These are phyloP conservation scores for Eupeodes luniger DNA, from an alignment of 2,888 invertebrate species.

Conservation along the genomic window DNA sequence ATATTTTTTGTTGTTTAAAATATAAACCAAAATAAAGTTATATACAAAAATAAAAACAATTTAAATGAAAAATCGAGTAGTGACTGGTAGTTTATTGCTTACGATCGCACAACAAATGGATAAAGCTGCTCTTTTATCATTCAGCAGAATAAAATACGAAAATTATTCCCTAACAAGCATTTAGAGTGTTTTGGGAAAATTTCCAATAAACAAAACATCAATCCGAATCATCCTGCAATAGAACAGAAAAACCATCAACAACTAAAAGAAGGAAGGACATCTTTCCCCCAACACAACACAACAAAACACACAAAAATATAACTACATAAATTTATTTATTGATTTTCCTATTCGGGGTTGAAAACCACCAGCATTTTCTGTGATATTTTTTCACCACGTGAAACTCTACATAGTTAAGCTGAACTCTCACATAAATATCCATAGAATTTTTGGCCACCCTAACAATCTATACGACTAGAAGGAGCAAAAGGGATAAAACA, in stretches of 20 bases:
- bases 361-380: slow-evolving; percentile 48
- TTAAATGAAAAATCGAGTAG: slow-evolving; percentile 73
- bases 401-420: slow-evolving; percentile 58
- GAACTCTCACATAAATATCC: slow-evolving; percentile 44
- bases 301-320: background rate
- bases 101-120: slow-evolving; percentile 75
- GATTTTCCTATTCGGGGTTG: slow-evolving; percentile 39
- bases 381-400: slow-evolving; percentile 71
- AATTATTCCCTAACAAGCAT: slow-evolving; percentile 72
- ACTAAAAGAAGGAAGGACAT: background rate
- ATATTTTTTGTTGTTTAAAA: slow-evolving; percentile 25
- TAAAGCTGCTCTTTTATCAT: slow-evolving; percentile 71
- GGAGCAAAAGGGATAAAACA: slow-evolving; percentile 7
- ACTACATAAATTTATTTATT: background rate
- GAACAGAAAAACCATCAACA: slow-evolving; percentile 18
- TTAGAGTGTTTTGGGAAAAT: slow-evolving; percentile 39
- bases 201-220: background rate
- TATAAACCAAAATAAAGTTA: slow-evolving; percentile 19
- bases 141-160: slow-evolving; percentile 74
- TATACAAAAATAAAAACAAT: slow-evolving; percentile 24
- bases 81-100: slow-evolving; percentile 67
- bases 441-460: slow-evolving; percentile 36
- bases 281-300: background rate
- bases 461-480: background rate
- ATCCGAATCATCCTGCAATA: slow-evolving; percentile 32